Percentiles rank a stretch among this genome's conserved stretches.
These are phyloP conservation scores for Vollenhovia emeryi DNA, from an alignment of 1,140 invertebrate species.

Conservation along the genomic window DNA sequence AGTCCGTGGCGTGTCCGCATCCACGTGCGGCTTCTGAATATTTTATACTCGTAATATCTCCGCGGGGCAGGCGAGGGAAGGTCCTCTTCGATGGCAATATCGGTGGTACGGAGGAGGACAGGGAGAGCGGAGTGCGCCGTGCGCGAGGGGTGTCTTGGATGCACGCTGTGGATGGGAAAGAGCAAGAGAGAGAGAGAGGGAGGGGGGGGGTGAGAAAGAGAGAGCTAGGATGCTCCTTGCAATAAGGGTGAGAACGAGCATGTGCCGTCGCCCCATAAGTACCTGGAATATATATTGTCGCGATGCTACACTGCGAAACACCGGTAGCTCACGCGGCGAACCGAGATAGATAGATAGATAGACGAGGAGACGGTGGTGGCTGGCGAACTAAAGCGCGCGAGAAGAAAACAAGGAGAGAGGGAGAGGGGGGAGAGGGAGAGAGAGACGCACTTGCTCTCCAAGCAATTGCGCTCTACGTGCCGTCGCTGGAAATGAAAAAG, in stretches of 20 bases:
- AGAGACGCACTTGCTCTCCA: constrained; percentile 12
- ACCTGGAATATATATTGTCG: constrained; percentile 58
- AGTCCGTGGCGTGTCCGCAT: constrained; percentile 16
- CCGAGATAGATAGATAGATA: constrained; percentile 49
- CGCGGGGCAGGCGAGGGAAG: constrained; percentile 6
- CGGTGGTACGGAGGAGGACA: constrained; percentile 63
- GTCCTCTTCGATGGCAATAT: constrained; percentile 64
- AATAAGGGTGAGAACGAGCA: constrained; percentile 78
- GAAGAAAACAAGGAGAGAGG: constrained; percentile 9
- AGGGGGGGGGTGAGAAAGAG: constrained; percentile 47
- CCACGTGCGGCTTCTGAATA: constrained; percentile 63
- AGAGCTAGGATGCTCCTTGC: constrained; percentile 68
- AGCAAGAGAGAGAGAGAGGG: constrained; percentile 10
- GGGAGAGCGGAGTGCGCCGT: constrained; percentile 11
- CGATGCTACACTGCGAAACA: constrained; percentile 57
- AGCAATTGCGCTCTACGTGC: constrained; percentile 62
- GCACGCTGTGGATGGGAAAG: background rate
- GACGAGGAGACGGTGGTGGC: constrained; percentile 22
- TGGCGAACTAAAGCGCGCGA: constrained; percentile 21
- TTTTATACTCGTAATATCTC: constrained; percentile 69
- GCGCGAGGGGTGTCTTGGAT: background rate
- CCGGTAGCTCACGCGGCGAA: constrained; percentile 48
- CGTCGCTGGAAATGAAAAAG: constrained; percentile 64
- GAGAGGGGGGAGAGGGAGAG: constrained; percentile 14
- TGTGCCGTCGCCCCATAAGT: constrained; percentile 68